Evolutionary conservation across 2,888 invertebrate species (phyloP), one percentile per base, ranked within the genome.

Genomic region (Nomada lathburiana): DNA sequence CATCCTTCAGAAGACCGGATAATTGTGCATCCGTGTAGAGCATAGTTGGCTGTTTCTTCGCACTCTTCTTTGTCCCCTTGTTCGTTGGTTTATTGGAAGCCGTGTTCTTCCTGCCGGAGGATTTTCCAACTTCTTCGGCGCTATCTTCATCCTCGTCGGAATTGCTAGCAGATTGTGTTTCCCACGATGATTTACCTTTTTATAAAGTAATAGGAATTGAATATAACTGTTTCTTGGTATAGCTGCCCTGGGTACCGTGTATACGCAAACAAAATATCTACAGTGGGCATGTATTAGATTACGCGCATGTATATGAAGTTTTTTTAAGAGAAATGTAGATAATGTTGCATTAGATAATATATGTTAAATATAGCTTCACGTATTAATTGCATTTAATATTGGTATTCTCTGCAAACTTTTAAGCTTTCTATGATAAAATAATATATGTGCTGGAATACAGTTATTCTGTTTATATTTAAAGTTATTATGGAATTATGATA

Each of bases 11-110:
- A 70, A 94, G 90, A 52, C 92, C 93, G 52, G 90, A 90, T 84
- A 94, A 89, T 88, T 93, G 93, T 70, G 90, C 91, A 82, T 93
- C 91, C 60, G 93, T 89, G 84, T 93, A 93, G 68, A 91, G 74
- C 50, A 92, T 84, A 26, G 83, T 20, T 2, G 91, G 86, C 75
- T 85, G 89, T 75, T 89, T 89, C 76, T 75, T 86, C 44, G 57
- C 71, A 47, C 60, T 80, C 76, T 73, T 74, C 65, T 77, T 82
- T 63, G 70, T 36, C 69, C 70, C 74, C 82, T 86, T 82, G 82
- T 85, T 75, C 81, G 80, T 53, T 71, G 85, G 59, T 80, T 84
- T 82, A 82, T 84, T 74, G 70, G 83, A 55, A 62, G 82, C 83
- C 68, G 55, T 64, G 75, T 78, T 76, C 71, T 62, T 76, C 47